These are phyloP conservation scores for Drosophila affinis DNA, from an alignment of 2,888 invertebrate species.

Conservation along the genomic window DNA sequence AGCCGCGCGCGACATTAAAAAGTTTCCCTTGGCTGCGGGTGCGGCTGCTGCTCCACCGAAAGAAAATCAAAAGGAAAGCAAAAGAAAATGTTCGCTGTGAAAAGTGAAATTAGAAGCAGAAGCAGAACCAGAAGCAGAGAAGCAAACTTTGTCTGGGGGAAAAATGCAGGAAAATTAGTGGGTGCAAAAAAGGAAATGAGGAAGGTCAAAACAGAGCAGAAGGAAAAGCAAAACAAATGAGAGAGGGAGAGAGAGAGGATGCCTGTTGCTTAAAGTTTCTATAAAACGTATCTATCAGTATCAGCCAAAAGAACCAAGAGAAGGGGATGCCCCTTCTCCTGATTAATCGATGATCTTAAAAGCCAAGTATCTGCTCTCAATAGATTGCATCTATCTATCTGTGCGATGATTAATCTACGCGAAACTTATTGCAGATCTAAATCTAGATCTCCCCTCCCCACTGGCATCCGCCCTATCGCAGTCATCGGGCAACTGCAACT, in stretches of 20 bases:
- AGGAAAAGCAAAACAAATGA: constrained; percentile 36
- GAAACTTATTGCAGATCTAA: neutral
- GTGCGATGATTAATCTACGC: neutral
- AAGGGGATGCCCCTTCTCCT: neutral
- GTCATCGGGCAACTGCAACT: constrained; percentile 14
- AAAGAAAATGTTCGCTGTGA: constrained; percentile 58
- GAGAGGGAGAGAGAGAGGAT: constrained; percentile 7
- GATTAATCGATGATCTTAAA: too few relatives aligned
- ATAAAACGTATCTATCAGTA: too few relatives aligned
- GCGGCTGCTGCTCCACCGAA: constrained; percentile 21
- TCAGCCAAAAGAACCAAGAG: neutral
- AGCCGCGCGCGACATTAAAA: constrained; percentile 67
- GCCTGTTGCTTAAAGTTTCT: constrained; percentile 6
- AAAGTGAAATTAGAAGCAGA: constrained; percentile 76
- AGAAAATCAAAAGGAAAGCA: constrained; percentile 35
- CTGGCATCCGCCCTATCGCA: constrained; percentile 5
- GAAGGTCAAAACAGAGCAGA: constrained; percentile 32
- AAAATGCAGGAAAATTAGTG: constrained; percentile 9
- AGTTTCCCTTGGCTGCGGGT: constrained; percentile 60
- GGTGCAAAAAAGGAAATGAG: constrained; percentile 35
- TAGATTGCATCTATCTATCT: neutral
- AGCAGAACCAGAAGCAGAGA: constrained; percentile 26
- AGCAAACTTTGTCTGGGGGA: constrained; percentile 15
- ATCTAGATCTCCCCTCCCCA: neutral
- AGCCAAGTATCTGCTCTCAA: neutral